phyloP scores from a whole-genome alignment of 2,113 vertebrate species.

The Brienomyrus brachyistius region DNA sequence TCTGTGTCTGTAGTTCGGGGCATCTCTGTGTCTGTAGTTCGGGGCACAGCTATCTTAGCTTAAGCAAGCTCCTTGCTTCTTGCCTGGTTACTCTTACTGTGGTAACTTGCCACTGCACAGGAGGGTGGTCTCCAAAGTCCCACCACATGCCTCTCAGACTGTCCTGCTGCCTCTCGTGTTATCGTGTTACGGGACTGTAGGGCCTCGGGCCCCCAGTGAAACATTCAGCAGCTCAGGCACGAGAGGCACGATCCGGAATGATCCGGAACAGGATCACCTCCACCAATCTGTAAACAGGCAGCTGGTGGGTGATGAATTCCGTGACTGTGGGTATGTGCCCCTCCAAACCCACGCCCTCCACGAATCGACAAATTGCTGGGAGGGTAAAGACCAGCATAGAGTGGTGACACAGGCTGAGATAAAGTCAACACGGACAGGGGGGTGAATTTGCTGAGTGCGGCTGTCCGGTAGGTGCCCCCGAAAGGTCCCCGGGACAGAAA shows the following conservation, averaged over 20 bases:
- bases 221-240: neutral
- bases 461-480: constrained; percentile 35
- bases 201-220: neutral
- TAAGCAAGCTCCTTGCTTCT: neutral
- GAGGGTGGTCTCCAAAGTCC: neutral
- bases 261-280: neutral
- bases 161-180: neutral
- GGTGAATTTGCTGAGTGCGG: neutral
- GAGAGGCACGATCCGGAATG: neutral
- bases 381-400: neutral
- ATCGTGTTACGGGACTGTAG: neutral
- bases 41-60: neutral
- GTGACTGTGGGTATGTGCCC: neutral
- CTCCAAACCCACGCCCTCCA: neutral
- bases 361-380: neutral
- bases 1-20: neutral
- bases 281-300: neutral
- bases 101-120: neutral
- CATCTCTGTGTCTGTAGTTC: too few species aligned
- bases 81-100: neutral
- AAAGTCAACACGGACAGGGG: neutral
- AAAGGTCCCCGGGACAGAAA: constrained; percentile 41
- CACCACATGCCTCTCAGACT: neutral
- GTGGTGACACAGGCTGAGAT: neutral
- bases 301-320: neutral